These are phyloP conservation scores for Pandemis cinnamomeana DNA, from an alignment of 2,888 invertebrate species.

Conservation along the genomic window DNA sequence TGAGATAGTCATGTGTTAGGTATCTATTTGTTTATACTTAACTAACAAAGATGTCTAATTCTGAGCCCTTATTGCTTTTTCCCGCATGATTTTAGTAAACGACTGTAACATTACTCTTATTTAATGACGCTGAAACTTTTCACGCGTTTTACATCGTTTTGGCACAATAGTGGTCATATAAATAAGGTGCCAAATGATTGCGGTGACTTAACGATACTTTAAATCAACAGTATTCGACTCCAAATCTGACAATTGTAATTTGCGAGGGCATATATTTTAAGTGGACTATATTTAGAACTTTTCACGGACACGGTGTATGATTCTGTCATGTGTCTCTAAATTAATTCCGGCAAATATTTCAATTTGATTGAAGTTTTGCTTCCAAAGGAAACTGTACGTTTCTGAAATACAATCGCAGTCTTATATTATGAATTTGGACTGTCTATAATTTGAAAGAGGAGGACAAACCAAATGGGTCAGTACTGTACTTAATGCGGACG, in stretches of 20 bases:
- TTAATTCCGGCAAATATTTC: background rate
- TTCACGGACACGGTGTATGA: conserved; percentile 4
- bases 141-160: conserved; percentile 23
- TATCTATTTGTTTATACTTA: too few relatives aligned
- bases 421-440: too few relatives aligned
- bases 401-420: background rate
- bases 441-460: too few relatives aligned
- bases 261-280: conserved; percentile 15
- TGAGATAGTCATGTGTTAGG: too few relatives aligned
- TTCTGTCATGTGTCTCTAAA: background rate
- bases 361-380: background rate
- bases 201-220: conserved; percentile 34
- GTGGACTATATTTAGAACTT: background rate
- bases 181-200: conserved; percentile 38
- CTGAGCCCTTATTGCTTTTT: background rate
- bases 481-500: too few relatives aligned
- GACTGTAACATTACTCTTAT: conserved; percentile 26
- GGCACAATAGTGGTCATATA: conserved; percentile 34
- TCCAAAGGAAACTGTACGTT: background rate
- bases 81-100: background rate
- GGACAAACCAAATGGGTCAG: too few relatives aligned
- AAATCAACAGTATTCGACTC: conserved; percentile 26
- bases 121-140: conserved; percentile 32
- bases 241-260: conserved; percentile 16
- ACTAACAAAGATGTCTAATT: background rate